These are phyloP conservation scores for Acinonyx jubatus DNA, from an alignment of 2,113 vertebrate genomes.

Conservation along the genomic window DNA sequence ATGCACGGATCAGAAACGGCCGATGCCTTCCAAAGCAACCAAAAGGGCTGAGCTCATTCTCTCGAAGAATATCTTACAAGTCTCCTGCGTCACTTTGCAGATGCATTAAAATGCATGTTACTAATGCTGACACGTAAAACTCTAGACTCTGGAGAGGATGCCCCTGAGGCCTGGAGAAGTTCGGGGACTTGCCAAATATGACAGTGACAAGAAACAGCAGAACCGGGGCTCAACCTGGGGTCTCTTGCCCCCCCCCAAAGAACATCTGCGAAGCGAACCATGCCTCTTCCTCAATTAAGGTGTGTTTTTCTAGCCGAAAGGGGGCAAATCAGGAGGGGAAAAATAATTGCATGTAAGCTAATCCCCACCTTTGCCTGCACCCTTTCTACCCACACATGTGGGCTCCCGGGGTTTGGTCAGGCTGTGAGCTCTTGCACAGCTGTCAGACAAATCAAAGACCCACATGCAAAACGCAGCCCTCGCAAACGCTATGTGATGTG, in stretches of 20 bases:
- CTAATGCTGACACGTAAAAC: background rate
- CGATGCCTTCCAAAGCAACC: background rate
- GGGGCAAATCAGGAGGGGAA: background rate
- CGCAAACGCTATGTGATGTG: conserved; percentile 28
- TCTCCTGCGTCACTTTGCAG: background rate
- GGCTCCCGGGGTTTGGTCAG: background rate
- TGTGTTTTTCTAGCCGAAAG: conserved; percentile 16
- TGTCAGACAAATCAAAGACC: conserved; percentile 61
- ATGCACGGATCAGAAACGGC: background rate
- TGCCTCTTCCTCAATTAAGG: background rate
- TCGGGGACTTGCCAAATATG: background rate
- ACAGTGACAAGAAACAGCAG: background rate
- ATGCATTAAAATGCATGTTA: background rate
- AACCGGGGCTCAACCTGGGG: background rate
- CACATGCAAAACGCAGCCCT: background rate
- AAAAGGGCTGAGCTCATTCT: background rate
- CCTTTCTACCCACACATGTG: background rate
- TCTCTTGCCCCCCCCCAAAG: background rate
- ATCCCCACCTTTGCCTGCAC: accelerated
- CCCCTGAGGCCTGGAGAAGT: background rate
- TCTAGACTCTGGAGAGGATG: background rate
- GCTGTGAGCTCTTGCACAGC: conserved; percentile 21
- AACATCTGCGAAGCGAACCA: background rate
- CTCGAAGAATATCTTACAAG: background rate
- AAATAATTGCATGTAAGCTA: background rate